Percentiles rank a stretch among this genome's conserved stretches.
phyloP scores from a whole-genome alignment of 2,113 vertebrate species.

The Tylochromis polylepis region DNA sequence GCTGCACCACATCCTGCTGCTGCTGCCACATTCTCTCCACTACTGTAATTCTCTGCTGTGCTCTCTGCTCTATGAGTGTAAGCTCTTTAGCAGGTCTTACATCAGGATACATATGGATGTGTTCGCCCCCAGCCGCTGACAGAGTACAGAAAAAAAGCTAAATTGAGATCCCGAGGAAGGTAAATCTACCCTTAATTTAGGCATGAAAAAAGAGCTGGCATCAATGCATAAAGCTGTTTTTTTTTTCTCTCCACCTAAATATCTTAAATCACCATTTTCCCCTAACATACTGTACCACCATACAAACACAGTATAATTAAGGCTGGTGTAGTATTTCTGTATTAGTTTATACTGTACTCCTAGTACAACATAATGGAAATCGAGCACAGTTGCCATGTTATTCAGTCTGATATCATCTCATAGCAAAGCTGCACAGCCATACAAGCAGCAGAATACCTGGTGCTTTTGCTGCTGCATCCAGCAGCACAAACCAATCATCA shows the following conservation, averaged over 20 bases:
- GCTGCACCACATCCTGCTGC: background rate
- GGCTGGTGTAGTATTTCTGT: background rate
- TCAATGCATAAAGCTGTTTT: too few species aligned
- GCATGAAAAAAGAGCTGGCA: background rate
- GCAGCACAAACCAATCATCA: constrained; percentile 57
- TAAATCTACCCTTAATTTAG: background rate
- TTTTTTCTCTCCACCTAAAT: background rate
- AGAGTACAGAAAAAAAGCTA: background rate
- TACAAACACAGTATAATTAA: background rate
- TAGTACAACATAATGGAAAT: background rate
- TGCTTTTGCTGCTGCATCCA: constrained; percentile 31
- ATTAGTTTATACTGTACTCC: background rate
- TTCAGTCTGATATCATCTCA: background rate
- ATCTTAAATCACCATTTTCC: background rate
- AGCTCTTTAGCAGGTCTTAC: constrained; percentile 12
- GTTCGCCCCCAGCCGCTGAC: constrained; percentile 9
- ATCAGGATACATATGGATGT: background rate
- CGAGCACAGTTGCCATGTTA: background rate
- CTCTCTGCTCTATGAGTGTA: constrained; percentile 11
- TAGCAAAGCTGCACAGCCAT: background rate
- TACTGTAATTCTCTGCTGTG: background rate
- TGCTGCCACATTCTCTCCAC: constrained; percentile 1
- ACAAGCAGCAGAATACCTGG: constrained; percentile 32
- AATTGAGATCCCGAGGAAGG: background rate
- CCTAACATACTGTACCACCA: background rate